Evolutionary conservation across 2,888 invertebrate species (phyloP), one percentile per base, ranked within the genome.

Genomic region (Epirrhoe alternata): DNA sequence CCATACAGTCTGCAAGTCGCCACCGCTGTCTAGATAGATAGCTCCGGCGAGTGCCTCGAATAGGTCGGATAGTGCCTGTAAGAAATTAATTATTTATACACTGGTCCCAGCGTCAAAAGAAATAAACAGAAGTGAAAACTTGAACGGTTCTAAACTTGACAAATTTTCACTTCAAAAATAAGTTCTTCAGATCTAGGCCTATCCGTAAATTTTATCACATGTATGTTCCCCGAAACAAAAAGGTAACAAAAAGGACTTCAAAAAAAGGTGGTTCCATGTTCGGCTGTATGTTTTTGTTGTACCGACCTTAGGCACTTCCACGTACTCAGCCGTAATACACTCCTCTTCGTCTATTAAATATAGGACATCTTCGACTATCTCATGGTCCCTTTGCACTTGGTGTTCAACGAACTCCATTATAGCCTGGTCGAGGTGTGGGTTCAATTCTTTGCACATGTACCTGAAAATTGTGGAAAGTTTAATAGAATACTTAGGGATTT

Each of bases 21-120:
- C 96, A 31, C 95, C 95, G 77, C 95, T 95, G 87, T 99, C 99
- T 52, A 99, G 87, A 86, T 95, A 98, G n/a, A 98, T 95, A 0
- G 99, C 99, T 0, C 98, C 99, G 24, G 97, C 95, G 0, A 98
- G 80, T 0, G 99, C 97, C 88, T 99, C 99, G 86, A 99, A 97
- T 47, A 99, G 92, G 87, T 99, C 99, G 10, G 99, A 99, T 35
- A 99, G 94, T 0, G 96, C 96, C 92, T 98, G 96, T 6, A 59
- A 14, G 7, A 17, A 52, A 30, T 2, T 24, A 24, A 24, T 2
- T 24, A 24, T 24, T 24, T 24, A 24, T 24, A 24, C 24, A 24
- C 1, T 24, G 24, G 24, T 24, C 24, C 24, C 1, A 24, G 24
- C 24, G 24, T 24, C 24, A 24, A 24, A 24, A 24, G 24, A 24